phyloP scores from a whole-genome alignment of 1,140 invertebrate genomes.

The Telenomus remus region DNA sequence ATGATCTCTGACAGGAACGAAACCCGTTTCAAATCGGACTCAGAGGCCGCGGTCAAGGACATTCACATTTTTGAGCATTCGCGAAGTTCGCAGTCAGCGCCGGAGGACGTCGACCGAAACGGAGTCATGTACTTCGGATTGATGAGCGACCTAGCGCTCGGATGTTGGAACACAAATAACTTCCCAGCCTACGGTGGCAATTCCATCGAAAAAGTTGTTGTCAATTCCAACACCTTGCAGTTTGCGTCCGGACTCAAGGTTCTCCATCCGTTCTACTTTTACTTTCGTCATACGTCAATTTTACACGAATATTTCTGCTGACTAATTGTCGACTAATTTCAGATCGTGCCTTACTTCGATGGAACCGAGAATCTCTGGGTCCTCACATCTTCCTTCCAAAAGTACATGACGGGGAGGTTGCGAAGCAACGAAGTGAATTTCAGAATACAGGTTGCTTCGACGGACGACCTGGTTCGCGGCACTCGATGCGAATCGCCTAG shows the following conservation, averaged over 20 bases:
- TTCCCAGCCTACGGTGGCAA: conserved; percentile 62
- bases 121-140: conserved; percentile 79
- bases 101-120: conserved; percentile 77
- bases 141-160: conserved; percentile 76
- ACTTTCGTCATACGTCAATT: not conserved
- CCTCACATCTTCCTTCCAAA: conserved; percentile 81
- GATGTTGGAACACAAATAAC: conserved; percentile 78
- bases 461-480: conserved; percentile 74
- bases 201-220: conserved; percentile 72
- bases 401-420: conserved; percentile 78
- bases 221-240: conserved; percentile 77
- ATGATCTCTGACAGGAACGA: conserved; percentile 70
- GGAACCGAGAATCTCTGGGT: conserved; percentile 82
- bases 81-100: conserved; percentile 76
- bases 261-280: not conserved
- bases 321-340: conserved; percentile 8
- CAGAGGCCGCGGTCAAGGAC: conserved; percentile 67
- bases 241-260: conserved; percentile 84
- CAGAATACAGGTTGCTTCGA: conserved; percentile 77
- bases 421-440: conserved; percentile 79
- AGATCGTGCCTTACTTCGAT: conserved; percentile 77
- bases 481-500: conserved; percentile 70
- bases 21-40: conserved; percentile 71
- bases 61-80: conserved; percentile 74
- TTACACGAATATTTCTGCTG: conserved; percentile 52